A percentile compares a stretch with the other conserved stretches of the same genome.
These are phyloP conservation scores for Diaperis boleti DNA, from an alignment of 2,888 invertebrate species.

Conservation along the genomic window DNA sequence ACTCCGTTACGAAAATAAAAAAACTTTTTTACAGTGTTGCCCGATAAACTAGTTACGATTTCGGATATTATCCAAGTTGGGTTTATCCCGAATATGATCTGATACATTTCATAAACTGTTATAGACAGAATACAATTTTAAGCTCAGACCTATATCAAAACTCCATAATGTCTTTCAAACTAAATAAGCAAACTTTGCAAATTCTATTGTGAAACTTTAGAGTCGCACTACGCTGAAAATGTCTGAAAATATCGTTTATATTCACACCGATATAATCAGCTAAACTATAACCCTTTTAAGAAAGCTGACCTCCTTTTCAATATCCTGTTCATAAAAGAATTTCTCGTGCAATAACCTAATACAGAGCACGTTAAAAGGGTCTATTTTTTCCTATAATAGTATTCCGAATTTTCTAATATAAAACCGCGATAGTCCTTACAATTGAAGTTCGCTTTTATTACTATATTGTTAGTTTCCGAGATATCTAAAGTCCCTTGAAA, in stretches of 20 bases:
- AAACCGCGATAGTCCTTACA: not conserved
- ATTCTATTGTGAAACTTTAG: conserved; percentile 8
- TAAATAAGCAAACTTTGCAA: conserved; percentile 13
- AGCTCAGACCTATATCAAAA: conserved; percentile 19
- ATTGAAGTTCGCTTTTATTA: not conserved
- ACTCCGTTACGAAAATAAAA: not conserved
- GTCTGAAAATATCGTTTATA: conserved; percentile 9
- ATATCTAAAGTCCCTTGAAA: not conserved
- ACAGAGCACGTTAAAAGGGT: not conserved
- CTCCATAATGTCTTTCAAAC: conserved; percentile 7
- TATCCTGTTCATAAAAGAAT: conserved; percentile 1
- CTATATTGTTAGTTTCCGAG: not conserved
- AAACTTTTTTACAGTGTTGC: too few species aligned
- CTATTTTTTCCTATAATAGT: too few species aligned
- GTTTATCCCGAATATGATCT: not conserved
- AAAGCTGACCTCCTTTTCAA: not conserved
- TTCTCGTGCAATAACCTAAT: not conserved
- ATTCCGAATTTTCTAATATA: not conserved
- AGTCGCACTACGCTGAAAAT: not conserved
- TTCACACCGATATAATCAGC: conserved; percentile 8
- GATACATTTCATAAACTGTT: conserved; percentile 17
- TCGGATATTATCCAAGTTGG: not conserved
- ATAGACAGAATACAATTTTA: conserved; percentile 9
- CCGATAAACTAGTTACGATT: too few species aligned
- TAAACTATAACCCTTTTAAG: not conserved